These are phyloP conservation scores for Orussus abietinus DNA, from an alignment of 1,140 invertebrate species.

Conservation along the genomic window DNA sequence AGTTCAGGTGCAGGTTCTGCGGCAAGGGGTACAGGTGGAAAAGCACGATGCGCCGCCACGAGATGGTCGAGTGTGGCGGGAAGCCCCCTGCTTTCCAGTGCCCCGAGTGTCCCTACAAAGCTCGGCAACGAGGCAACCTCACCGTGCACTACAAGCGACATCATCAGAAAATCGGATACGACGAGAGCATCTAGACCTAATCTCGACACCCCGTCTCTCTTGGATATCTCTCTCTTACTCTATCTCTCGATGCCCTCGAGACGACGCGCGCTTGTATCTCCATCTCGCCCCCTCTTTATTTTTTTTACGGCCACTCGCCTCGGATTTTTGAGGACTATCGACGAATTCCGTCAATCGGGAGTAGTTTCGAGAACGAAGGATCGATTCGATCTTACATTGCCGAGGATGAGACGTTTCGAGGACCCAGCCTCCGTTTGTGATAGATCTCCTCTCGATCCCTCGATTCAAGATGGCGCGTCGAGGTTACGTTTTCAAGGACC, in stretches of 20 bases:
- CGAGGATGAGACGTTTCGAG: too few relatives aligned
- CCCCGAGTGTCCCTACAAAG: slow-evolving; percentile 74
- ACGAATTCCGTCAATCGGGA: too few relatives aligned
- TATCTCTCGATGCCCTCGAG: too few relatives aligned
- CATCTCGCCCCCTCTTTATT: not conserved
- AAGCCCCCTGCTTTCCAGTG: slow-evolving; percentile 78
- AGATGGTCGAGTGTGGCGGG: slow-evolving; percentile 83
- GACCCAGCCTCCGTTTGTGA: too few relatives aligned
- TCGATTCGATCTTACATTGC: too few relatives aligned
- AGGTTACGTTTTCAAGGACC: too few relatives aligned
- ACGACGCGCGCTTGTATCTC: too few relatives aligned
- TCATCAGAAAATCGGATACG: slow-evolving; percentile 52
- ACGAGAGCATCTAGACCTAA: slow-evolving; percentile 30
- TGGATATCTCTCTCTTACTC: not conserved
- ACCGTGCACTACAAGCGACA: slow-evolving; percentile 78
- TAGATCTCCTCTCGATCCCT: too few relatives aligned
- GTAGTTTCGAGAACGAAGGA: too few relatives aligned
- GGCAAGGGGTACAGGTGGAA: slow-evolving; percentile 80
- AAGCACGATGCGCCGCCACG: slow-evolving; percentile 74
- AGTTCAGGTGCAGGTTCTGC: slow-evolving; percentile 74
- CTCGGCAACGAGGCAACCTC: slow-evolving; percentile 74
- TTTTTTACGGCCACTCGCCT: too few relatives aligned
- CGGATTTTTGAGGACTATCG: too few relatives aligned
- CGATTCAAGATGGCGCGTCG: too few relatives aligned
- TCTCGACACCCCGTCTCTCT: not conserved